These are phyloP conservation scores for Mesoligia furuncula DNA, from an alignment of 2,888 invertebrate genomes.

Conservation along the genomic window DNA sequence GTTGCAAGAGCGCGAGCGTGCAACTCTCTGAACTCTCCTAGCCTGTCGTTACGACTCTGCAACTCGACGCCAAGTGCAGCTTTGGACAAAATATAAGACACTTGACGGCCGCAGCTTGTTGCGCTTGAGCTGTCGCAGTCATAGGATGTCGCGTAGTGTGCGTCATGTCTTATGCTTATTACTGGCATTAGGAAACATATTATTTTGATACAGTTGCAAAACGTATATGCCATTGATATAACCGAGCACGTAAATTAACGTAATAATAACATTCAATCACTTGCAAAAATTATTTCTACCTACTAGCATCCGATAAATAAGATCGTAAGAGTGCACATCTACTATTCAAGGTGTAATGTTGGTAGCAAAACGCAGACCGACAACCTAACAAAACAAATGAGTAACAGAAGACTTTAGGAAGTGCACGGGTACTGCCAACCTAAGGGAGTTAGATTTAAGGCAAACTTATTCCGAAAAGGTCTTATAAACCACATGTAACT, in stretches of 20 bases:
- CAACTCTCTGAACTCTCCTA: not conserved
- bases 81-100: not conserved
- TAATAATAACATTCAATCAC: not conserved
- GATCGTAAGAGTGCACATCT: not conserved
- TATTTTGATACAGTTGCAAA: not conserved
- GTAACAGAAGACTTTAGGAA: slow-evolving; percentile 42
- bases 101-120: not conserved
- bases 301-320: slow-evolving; percentile 7
- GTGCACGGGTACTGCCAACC: slow-evolving; percentile 46
- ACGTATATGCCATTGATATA: not conserved
- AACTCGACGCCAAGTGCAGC: not conserved
- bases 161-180: not conserved
- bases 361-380: slow-evolving; percentile 43
- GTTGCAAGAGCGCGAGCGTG: not conserved
- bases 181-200: not conserved
- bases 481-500: slow-evolving; percentile 12
- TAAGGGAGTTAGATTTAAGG: slow-evolving; percentile 47
- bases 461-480: slow-evolving; percentile 45
- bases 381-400: slow-evolving; percentile 35
- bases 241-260: not conserved
- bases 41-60: not conserved
- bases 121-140: not conserved
- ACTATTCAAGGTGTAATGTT: slow-evolving; percentile 9
- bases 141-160: not conserved
- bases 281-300: slow-evolving; percentile 2